Conservation (phyloP, 2,113 vertebrate species). For the Bubo bubo region DNA sequence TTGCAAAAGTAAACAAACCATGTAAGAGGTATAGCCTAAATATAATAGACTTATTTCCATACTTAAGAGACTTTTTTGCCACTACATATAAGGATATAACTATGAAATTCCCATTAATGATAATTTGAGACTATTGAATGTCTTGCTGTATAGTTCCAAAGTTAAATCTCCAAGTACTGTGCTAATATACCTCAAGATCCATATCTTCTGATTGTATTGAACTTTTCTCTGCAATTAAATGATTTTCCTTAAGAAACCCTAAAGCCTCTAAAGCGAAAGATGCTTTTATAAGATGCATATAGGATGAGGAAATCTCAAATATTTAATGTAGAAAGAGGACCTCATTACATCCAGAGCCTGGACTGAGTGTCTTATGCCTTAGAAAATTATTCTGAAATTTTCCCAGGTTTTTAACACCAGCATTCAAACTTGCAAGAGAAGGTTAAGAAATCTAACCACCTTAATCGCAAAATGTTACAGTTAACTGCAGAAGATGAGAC, state of each 20-base stretch:
- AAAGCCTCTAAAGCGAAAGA: background rate
- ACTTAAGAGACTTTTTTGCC: background rate
- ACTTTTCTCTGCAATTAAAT: background rate
- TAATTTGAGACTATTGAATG: background rate
- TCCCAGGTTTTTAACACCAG: conserved; percentile 1
- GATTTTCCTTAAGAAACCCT: background rate
- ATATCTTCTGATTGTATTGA: background rate
- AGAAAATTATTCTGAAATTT: background rate
- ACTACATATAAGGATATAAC: background rate
- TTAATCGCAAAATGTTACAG: background rate
- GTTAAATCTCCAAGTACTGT: background rate
- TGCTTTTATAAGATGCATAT: background rate
- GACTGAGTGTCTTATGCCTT: background rate
- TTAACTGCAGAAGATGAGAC: conserved; percentile 26
- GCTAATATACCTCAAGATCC: background rate
- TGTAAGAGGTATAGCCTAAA: background rate
- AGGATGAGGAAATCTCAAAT: background rate
- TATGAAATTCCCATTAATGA: background rate
- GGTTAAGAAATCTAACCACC: background rate
- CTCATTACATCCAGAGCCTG: background rate
- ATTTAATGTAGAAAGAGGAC: background rate
- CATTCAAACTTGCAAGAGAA: background rate
- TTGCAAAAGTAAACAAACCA: background rate
- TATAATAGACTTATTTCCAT: background rate
- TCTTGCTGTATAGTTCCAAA: background rate